phyloP scores from a whole-genome alignment of 2,888 invertebrate species.

The Hipparchia semele region DNA sequence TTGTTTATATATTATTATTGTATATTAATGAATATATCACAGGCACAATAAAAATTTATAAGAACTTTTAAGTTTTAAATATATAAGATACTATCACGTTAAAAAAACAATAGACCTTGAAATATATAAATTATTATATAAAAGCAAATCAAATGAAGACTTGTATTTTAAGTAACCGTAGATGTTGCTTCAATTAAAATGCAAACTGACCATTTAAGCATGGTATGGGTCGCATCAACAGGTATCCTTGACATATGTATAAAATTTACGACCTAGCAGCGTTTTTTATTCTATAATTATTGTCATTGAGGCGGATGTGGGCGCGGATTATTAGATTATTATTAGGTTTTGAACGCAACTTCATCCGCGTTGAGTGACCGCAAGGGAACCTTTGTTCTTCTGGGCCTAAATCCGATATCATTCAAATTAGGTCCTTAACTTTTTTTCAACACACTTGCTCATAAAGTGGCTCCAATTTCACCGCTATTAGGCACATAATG shows the following conservation, averaged over 20 bases:
- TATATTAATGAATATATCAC: neutral
- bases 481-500: too few species aligned
- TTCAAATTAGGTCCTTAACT: too few species aligned
- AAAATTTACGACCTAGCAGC: constrained; percentile 28
- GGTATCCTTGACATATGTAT: constrained; percentile 34
- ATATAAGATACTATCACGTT: too few species aligned
- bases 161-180: constrained; percentile 16
- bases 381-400: too few species aligned
- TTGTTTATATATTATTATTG: too few species aligned
- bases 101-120: constrained; percentile 25
- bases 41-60: too few species aligned
- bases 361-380: neutral
- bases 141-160: constrained; percentile 7
- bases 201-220: constrained; percentile 20
- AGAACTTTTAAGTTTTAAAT: too few species aligned
- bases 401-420: too few species aligned
- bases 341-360: neutral
- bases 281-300: constrained; percentile 26
- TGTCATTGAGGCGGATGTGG: constrained; percentile 32
- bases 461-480: too few species aligned
- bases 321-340: constrained; percentile 13
- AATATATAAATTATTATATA: constrained; percentile 4
- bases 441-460: too few species aligned
- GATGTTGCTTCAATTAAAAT: constrained; percentile 26
- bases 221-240: constrained; percentile 20